Conservation (phyloP, 2,113 vertebrate genomes). For the Ahaetulla prasina region DNA sequence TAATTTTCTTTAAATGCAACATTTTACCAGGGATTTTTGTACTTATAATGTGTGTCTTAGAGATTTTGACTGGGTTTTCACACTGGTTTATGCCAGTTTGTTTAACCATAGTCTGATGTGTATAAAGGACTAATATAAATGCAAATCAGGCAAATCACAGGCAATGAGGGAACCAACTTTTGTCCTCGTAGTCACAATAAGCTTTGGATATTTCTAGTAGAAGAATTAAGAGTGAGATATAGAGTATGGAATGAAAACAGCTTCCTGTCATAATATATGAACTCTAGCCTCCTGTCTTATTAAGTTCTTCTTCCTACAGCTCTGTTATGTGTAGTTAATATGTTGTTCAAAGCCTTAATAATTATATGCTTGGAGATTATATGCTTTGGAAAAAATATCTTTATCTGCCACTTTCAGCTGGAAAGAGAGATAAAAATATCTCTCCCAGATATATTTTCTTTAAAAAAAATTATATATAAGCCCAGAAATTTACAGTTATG, state of each 20-base stretch:
- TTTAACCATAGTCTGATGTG: neutral
- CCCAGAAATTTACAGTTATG: slow-evolving; percentile 69
- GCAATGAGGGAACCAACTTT: neutral
- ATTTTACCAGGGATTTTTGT: neutral
- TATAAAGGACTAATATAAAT: neutral
- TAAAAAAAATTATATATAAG: slow-evolving; percentile 15
- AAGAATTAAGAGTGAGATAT: neutral
- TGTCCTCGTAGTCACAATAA: neutral
- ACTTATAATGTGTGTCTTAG: neutral
- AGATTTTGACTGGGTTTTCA: neutral
- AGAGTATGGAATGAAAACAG: slow-evolving; percentile 1
- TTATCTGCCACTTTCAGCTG: slow-evolving; percentile 72
- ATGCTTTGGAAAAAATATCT: slow-evolving; percentile 74
- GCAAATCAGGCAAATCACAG: neutral
- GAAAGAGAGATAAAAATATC: slow-evolving; percentile 75
- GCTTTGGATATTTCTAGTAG: neutral
- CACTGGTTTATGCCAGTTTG: neutral
- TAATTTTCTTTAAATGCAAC: neutral
- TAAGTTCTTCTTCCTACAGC: slow-evolving; percentile 5
- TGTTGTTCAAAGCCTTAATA: slow-evolving; percentile 70
- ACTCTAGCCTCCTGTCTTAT: slow-evolving; percentile 26
- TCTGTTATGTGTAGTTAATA: slow-evolving; percentile 23
- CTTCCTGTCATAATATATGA: slow-evolving; percentile 30
- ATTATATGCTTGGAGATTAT: slow-evolving; percentile 71
- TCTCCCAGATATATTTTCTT: slow-evolving; percentile 57